Evolutionary conservation across 2,888 invertebrate genomes (phyloP).

Genomic region (Nephrotoma guestfalica): DNA sequence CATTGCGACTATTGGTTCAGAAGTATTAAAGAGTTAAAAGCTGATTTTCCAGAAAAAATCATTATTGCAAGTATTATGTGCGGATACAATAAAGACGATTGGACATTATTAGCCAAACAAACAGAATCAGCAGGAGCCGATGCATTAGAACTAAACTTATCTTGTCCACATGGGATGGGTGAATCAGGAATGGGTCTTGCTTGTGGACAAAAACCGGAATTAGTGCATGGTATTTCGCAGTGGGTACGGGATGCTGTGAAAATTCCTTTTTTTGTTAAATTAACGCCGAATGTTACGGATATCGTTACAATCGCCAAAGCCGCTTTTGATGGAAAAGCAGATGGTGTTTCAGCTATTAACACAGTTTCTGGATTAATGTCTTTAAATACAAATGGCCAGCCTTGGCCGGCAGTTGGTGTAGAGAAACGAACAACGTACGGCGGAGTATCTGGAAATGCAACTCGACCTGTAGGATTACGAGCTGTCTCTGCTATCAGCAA

Average conservation of each 20-base stretch:
- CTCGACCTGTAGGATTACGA: constrained; percentile 81
- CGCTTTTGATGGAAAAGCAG: constrained; percentile 78
- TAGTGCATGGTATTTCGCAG: constrained; percentile 75
- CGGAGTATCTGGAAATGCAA: constrained; percentile 88
- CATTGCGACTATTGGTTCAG: constrained; percentile 84
- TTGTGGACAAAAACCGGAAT: constrained; percentile 84
- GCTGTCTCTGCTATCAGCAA: constrained; percentile 83
- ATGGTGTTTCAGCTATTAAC: constrained; percentile 94
- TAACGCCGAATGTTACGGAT: constrained; percentile 96
- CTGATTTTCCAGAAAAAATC: constrained; percentile 81
- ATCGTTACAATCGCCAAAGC: constrained; percentile 80
- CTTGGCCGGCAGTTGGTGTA: constrained; percentile 83
- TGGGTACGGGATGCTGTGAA: constrained; percentile 81
- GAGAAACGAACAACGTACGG: constrained; percentile 83
- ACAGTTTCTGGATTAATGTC: constrained; percentile 94
- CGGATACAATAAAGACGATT: constrained; percentile 70
- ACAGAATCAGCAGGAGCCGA: constrained; percentile 80
- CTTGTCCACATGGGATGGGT: constrained; percentile 98
- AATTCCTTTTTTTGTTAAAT: constrained; percentile 93
- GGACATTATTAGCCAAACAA: constrained; percentile 64
- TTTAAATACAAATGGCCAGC: constrained; percentile 58
- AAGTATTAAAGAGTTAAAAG: constrained; percentile 75
- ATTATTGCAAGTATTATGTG: constrained; percentile 95
- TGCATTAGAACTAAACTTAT: constrained; percentile 88
- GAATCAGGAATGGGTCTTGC: constrained; percentile 97